phyloP scores from a whole-genome alignment of 1,140 invertebrate species.

The Heliconius congener region DNA sequence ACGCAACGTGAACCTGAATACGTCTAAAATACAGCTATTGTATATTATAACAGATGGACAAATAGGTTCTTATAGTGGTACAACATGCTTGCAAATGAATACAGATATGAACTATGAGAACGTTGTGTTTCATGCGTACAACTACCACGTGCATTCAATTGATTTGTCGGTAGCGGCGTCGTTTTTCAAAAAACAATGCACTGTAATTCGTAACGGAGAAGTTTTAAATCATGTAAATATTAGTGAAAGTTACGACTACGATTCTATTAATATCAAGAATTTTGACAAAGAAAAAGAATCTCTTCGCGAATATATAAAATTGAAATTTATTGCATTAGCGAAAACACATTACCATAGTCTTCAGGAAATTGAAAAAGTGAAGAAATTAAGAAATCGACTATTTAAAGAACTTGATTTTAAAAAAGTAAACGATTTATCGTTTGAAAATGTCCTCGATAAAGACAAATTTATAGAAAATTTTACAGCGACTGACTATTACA shows the following conservation, averaged over 20 bases:
- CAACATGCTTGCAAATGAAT: conserved; percentile 38
- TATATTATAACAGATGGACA: conserved; percentile 50
- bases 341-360: conserved; percentile 35
- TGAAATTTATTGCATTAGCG: conserved; percentile 42
- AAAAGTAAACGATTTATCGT: neutral
- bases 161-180: conserved; percentile 48
- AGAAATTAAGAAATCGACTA: conserved; percentile 40
- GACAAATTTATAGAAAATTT: neutral
- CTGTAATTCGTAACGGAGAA: conserved; percentile 41
- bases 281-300: conserved; percentile 41
- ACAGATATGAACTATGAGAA: conserved; percentile 43
- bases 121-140: conserved; percentile 45
- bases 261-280: conserved; percentile 41
- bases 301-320: conserved; percentile 44
- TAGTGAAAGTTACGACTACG: conserved; percentile 43
- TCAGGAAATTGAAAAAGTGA: conserved; percentile 46
- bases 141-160: conserved; percentile 20
- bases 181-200: conserved; percentile 45
- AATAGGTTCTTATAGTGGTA: conserved; percentile 10
- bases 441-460: neutral
- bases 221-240: conserved; percentile 41
- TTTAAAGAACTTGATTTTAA: conserved; percentile 36
- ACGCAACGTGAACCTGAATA: conserved; percentile 8
- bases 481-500: neutral
- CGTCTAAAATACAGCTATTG: conserved; percentile 32